Evolutionary conservation across 1,140 invertebrate genomes (phyloP).

Genomic region (Brachionus calyciflorus): DNA sequence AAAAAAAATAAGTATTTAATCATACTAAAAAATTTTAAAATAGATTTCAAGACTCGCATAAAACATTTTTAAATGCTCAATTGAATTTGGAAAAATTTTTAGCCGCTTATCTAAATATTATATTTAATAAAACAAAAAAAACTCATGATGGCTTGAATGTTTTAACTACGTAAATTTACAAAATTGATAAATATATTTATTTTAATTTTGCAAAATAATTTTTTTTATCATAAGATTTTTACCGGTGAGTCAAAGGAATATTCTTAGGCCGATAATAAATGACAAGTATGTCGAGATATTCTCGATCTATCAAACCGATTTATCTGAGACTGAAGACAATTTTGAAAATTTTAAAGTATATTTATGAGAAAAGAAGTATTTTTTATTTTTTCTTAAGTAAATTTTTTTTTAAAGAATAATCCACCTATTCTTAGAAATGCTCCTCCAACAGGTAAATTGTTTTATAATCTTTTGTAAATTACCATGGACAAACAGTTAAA

Average conservation of each 20-base stretch:
- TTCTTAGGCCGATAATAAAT: constrained; percentile 53
- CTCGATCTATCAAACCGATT: constrained; percentile 57
- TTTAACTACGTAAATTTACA: constrained; percentile 53
- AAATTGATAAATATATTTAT: background rate
- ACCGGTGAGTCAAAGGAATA: constrained; percentile 54
- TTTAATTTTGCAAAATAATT: background rate
- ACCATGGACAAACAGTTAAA: background rate
- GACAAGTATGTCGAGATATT: constrained; percentile 61
- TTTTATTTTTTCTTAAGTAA: background rate
- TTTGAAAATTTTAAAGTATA: constrained; percentile 58
- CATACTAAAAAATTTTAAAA: constrained; percentile 51
- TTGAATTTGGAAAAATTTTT: constrained; percentile 57
- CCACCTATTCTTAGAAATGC: constrained; percentile 56
- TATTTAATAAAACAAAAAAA: constrained; percentile 58
- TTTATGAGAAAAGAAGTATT: background rate
- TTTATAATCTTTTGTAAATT: background rate
- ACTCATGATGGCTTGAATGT: constrained; percentile 57
- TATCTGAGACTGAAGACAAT: constrained; percentile 55
- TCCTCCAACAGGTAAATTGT: constrained; percentile 53
- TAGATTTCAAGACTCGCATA: constrained; percentile 57
- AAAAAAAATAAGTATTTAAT: background rate
- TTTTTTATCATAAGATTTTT: constrained; percentile 52
- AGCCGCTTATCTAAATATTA: constrained; percentile 55
- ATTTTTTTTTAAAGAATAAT: constrained; percentile 48
- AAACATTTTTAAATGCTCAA: constrained; percentile 52